Percentiles rank a stretch among this genome's conserved stretches.
Conservation (phyloP, 2,888 invertebrate genomes). For the Gibbula magus region DNA sequence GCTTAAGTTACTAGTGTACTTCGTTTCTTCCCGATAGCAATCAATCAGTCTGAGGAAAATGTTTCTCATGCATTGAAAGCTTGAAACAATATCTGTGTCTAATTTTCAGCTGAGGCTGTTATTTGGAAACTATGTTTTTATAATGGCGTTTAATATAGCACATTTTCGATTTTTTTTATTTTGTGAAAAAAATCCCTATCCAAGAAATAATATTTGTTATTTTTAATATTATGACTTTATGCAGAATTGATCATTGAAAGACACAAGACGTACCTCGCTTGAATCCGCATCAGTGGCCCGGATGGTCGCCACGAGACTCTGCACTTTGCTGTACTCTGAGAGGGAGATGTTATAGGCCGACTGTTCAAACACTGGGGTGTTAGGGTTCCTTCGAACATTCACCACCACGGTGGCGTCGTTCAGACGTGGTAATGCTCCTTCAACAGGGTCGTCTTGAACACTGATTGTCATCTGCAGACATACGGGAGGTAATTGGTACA, state of each 20-base stretch:
- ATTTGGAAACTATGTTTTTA: too few relatives aligned
- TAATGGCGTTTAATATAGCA: too few relatives aligned
- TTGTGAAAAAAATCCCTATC: not conserved
- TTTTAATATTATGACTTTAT: not conserved
- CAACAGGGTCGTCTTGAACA: slow-evolving; percentile 56
- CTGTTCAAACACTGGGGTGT: slow-evolving; percentile 57
- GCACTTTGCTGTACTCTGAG: slow-evolving; percentile 55
- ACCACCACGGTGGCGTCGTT: slow-evolving; percentile 58
- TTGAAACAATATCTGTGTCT: too few relatives aligned
- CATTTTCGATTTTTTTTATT: too few relatives aligned
- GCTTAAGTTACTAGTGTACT: too few relatives aligned
- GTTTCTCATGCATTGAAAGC: too few relatives aligned
- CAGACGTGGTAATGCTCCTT: slow-evolving; percentile 45
- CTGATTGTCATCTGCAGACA: slow-evolving; percentile 56
- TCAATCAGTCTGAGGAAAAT: too few relatives aligned
- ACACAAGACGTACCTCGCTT: slow-evolving; percentile 41
- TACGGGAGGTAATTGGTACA: not conserved
- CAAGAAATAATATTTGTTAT: not conserved
- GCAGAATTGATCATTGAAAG: not conserved
- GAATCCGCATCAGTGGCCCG: slow-evolving; percentile 56
- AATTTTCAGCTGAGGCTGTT: too few relatives aligned
- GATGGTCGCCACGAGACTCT: slow-evolving; percentile 40
- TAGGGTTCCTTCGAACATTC: slow-evolving; percentile 65
- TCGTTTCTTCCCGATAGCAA: too few relatives aligned
- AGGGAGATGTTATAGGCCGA: slow-evolving; percentile 52